Base-by-base conservation (phyloP, 35 echinoderm and acorn worm species). In the Diadema setosum region DNA sequence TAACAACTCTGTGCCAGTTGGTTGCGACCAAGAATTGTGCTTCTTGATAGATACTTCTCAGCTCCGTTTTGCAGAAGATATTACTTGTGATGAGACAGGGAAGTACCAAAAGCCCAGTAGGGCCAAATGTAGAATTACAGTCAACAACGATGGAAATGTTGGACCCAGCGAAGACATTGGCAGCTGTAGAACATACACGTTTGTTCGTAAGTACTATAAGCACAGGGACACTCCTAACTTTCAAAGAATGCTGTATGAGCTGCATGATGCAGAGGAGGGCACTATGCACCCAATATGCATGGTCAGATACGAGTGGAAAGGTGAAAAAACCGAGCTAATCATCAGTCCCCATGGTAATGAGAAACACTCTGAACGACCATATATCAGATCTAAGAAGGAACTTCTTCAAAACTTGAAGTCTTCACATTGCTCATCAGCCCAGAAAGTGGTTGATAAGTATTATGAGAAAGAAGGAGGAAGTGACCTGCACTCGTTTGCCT, bases 31-130 rank as follows among this genome's bases (percentile, higher is more conserved):
- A 78, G 70, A 78, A 78, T 78, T 78, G 21, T 78, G 70, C 70
- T 78, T 78, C 21, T 78, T 78, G 70, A 78, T 78, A 78, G 70
- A 78, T 78, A 42, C 70, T 78, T 78, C 70, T 78, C 70, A 78
- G 33, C 70, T 78, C 43, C 36, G 70, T 43, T 78, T 78, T 78
- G 20, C 34, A 78, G 70, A 78, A 78, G 70, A 78, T 78, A 42
- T 78, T 5, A 78, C 70, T 16, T 78, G 70, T 78, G 70, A 78
- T 78, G 70, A 78, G 33, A 78, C 70, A 4, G 70, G 70, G 70
- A 78, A 78, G 33, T 78, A 78, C 20, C 70, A 78, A 20, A 78
- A 43, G 70, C 14, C 70, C 37, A 78, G 70, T 78, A 78, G 70
- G 70, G 70, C 70, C 70, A 78, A 78, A 78, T 3, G 70, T 78